phyloP scores from a whole-genome alignment of 2,888 invertebrate genomes.

The Amphipoea lucens region DNA sequence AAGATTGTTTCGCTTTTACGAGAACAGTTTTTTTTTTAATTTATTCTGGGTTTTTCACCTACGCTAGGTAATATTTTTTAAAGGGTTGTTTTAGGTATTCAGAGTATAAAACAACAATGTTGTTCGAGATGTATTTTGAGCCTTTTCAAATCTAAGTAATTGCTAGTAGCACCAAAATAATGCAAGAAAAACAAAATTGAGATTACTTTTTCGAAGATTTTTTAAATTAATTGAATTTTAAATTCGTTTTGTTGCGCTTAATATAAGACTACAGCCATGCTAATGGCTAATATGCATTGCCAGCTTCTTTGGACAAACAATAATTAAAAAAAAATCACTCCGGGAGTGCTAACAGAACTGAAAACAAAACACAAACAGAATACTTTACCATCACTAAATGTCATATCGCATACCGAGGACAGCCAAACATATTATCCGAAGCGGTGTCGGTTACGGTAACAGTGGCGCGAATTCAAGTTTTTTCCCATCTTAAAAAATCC shows the following conservation, averaged over 20 bases:
- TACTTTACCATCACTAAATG: no score
- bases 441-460: no score
- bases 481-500: no score
- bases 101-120: not conserved
- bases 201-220: not conserved
- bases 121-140: not conserved
- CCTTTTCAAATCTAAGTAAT: not conserved
- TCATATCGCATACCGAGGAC: no score
- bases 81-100: not conserved
- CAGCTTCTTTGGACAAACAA: not conserved
- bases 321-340: no score
- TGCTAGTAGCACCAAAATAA: no score
- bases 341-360: no score
- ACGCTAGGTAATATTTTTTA: not conserved
- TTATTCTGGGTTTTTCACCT: constrained; percentile 25
- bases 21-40: constrained; percentile 38
- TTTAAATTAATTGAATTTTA: not conserved
- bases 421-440: no score
- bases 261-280: not conserved
- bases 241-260: not conserved
- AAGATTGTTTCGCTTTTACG: constrained; percentile 37
- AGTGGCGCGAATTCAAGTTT: no score
- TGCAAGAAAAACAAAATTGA: not conserved
- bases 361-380: no score
- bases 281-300: not conserved